Evolutionary conservation across 2,113 vertebrate genomes (phyloP).

Genomic region (Lipotes vexillifer): DNA sequence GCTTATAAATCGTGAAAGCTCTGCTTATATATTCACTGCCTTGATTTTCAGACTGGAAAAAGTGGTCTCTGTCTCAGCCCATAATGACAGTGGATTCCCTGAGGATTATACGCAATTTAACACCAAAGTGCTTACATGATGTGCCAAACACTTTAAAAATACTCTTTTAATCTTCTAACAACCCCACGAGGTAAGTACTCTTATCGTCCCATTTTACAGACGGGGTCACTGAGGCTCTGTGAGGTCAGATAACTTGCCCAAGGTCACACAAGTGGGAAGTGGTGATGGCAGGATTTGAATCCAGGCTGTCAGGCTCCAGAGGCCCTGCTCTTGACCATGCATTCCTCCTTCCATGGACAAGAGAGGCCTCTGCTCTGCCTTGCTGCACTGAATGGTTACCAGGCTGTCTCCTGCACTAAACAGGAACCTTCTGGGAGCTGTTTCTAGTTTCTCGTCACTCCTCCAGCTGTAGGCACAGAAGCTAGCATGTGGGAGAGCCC

Average conservation of each 20-base stretch:
- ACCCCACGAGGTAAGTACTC: accelerated
- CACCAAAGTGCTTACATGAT: neutral
- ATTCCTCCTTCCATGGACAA: neutral
- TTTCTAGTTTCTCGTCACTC: neutral
- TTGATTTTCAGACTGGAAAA: neutral
- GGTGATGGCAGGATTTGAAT: neutral
- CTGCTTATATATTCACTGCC: neutral
- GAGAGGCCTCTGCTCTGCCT: neutral
- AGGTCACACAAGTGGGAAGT: no score
- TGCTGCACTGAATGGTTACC: no score
- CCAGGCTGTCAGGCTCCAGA: neutral
- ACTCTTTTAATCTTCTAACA: neutral
- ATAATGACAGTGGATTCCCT: neutral
- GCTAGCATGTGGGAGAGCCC: neutral
- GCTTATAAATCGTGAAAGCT: neutral
- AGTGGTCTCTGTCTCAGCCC: neutral
- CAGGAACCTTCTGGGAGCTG: neutral
- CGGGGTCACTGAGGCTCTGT: neutral
- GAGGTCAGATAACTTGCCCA: neutral
- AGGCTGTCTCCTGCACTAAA: neutral
- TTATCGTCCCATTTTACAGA: neutral
- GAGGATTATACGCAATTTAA: neutral
- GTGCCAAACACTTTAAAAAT: neutral
- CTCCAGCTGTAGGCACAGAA: neutral
- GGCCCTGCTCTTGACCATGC: neutral